Evolutionary conservation across 2,888 invertebrate genomes (phyloP), one percentile per base, ranked within the genome.

Genomic region (Pheosia tremula): DNA sequence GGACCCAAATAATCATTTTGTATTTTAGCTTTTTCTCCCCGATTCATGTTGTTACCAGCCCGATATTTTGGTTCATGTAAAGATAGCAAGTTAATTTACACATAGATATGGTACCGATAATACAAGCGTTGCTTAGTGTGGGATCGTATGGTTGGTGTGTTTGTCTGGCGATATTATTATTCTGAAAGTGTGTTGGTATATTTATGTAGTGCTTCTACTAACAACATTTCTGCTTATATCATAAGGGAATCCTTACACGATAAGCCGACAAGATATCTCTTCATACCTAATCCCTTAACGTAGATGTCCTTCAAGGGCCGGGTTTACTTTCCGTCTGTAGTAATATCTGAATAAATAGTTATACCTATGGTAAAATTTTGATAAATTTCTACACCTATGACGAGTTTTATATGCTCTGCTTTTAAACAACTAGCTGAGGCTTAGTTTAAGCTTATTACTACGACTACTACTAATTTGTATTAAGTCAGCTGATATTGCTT

Each of bases 251-350:
- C 52, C 52, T 24, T 24, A 52, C 52, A 36, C 8, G 9, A 9
- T 52, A 54, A 36, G 36, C 38, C 53, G 53, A 38, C 53, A 54
- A 36, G 38, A 54, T 54, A 38, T 54, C 53, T 54, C 37, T 3
- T 0, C 37, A 37, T 53, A 9, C 37, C 53, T 54, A 54, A 54
- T 54, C 53, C 53, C 11, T 54, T 11, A 10, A 36, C 53, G 38
- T 38, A 38, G 53, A 37, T 54, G 53, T 37, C 38, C 53, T 7
- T 38, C 36, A 11, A 11, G 10, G 10, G 38, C 9, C 38, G 38
- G 53, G 53, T 11, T 54, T 54, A 38, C 53, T 11, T 5, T 6
- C 4, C 53, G 37, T 36, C 36, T 54, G 37, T 54, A 54, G 37
- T 54, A 54, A 37, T 54, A 54, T 54, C 53, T 6, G 10, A 8